Percentiles rank a stretch among this genome's conserved stretches.
phyloP scores from a whole-genome alignment of 2,797 vertebrate genomes.

The Coilia nasus region DNA sequence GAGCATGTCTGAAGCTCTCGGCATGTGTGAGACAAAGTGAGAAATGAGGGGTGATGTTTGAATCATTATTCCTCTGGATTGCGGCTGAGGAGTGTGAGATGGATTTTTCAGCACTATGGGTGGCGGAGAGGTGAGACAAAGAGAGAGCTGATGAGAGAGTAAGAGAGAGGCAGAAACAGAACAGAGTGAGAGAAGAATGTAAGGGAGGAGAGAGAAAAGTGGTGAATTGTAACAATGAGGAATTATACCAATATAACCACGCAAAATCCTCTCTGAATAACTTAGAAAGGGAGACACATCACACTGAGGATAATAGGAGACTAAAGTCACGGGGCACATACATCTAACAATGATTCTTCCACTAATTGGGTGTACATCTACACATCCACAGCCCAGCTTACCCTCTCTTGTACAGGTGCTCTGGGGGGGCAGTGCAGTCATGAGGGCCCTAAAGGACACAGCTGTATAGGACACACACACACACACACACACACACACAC shows the following conservation, averaged over 20 bases:
- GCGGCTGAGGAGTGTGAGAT: neutral
- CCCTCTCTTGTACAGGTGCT: too few relatives aligned
- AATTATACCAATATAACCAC: neutral
- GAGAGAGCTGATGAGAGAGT: neutral
- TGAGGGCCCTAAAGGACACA: neutral
- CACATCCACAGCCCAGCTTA: too few relatives aligned
- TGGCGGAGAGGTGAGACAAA: neutral
- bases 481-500: too few relatives aligned
- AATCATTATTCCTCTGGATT: neutral
- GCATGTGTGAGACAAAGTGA: neutral
- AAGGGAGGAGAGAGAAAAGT: neutral
- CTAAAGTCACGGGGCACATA: neutral
- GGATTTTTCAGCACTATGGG: neutral
- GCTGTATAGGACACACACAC: too few relatives aligned
- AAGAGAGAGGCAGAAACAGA: neutral
- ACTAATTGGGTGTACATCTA: too few relatives aligned
- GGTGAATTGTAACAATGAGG: neutral
- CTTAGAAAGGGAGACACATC: neutral
- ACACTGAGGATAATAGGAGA: neutral
- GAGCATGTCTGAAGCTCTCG: neutral
- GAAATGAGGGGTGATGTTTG: neutral
- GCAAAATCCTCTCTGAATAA: neutral
- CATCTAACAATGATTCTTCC: too few relatives aligned
- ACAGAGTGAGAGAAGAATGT: neutral
- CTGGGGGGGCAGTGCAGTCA: too few relatives aligned